Percentiles rank a stretch among this genome's conserved stretches.
phyloP scores from a whole-genome alignment of 1,140 invertebrate species.

The Protaetia brevitarsis region DNA sequence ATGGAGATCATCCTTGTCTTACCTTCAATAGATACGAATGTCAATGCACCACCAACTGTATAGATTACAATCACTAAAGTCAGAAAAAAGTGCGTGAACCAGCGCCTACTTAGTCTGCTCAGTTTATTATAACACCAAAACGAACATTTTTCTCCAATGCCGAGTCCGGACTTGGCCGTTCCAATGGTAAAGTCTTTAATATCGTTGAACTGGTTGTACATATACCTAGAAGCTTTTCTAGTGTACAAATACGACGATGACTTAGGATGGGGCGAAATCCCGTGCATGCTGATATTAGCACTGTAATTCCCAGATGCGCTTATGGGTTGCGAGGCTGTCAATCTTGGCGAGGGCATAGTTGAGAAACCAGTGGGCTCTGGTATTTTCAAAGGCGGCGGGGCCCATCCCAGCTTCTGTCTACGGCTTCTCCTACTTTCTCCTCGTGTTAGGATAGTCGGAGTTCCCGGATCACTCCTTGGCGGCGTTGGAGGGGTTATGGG shows the following conservation, averaged over 20 bases:
- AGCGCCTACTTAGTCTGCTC: slow-evolving; percentile 71
- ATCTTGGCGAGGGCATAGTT: background rate
- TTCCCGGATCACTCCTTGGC: slow-evolving; percentile 11
- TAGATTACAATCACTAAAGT: slow-evolving; percentile 72
- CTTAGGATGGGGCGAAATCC: background rate
- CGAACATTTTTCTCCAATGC: slow-evolving; percentile 75
- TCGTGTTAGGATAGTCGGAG: background rate
- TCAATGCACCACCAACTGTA: slow-evolving; percentile 71
- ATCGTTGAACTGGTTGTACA: slow-evolving; percentile 61
- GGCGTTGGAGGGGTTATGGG: slow-evolving; percentile 20
- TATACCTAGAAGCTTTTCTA: slow-evolving; percentile 67
- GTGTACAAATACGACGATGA: slow-evolving; percentile 50
- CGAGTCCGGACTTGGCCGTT: slow-evolving; percentile 71
- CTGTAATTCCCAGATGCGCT: slow-evolving; percentile 8
- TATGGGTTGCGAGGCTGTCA: background rate
- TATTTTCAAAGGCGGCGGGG: slow-evolving; percentile 29
- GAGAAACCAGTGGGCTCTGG: slow-evolving; percentile 21
- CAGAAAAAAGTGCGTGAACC: slow-evolving; percentile 87
- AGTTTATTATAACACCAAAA: slow-evolving; percentile 77
- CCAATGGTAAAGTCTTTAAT: slow-evolving; percentile 63
- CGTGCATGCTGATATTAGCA: slow-evolving; percentile 22
- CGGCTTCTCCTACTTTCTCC: background rate
- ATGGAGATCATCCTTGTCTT: slow-evolving; percentile 33
- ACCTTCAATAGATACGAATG: slow-evolving; percentile 76
- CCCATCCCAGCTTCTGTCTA: slow-evolving; percentile 29